phyloP scores from a whole-genome alignment of 92 coral and sea anemone genomes.

The Phymanthus crucifer region DNA sequence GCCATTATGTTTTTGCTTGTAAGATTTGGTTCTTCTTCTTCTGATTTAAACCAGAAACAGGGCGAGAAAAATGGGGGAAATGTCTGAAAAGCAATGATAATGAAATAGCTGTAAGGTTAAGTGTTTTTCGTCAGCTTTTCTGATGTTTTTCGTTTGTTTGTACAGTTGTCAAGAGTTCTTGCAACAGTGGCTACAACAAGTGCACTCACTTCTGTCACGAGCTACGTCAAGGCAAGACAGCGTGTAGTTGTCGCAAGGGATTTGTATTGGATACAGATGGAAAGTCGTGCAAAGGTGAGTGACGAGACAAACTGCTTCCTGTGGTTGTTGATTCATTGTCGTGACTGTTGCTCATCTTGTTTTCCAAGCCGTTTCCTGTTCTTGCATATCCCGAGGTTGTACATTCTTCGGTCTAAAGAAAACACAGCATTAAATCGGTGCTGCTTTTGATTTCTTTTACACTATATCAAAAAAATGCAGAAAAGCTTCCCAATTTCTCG shows the following conservation, averaged over 20 bases:
- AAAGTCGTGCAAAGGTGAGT: constrained; percentile 87
- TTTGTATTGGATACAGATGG: constrained; percentile 70
- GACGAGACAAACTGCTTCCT: constrained; percentile 8
- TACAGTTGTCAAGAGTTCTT: constrained; percentile 86
- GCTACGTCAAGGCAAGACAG: constrained; percentile 65
- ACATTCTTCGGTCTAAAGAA: background rate
- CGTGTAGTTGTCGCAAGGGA: constrained; percentile 81
- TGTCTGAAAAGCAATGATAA: too few species aligned
- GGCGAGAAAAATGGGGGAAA: too few species aligned
- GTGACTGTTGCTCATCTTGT: background rate
- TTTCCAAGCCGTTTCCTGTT: background rate
- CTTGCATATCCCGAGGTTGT: background rate
- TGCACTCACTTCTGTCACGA: constrained; percentile 90
- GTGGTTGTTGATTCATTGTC: background rate
- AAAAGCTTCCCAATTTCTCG: too few species aligned
- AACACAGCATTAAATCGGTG: background rate
- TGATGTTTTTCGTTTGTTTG: background rate
- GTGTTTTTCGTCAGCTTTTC: background rate
- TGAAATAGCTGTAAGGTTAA: background rate
- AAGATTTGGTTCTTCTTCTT: too few species aligned
- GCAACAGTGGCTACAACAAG: constrained; percentile 79
- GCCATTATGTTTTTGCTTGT: too few species aligned
- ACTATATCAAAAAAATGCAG: too few species aligned
- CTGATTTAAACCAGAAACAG: too few species aligned
- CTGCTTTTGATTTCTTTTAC: background rate